These are phyloP conservation scores for Fregata magnificens DNA, from an alignment of 2,113 vertebrate genomes.

Conservation along the genomic window DNA sequence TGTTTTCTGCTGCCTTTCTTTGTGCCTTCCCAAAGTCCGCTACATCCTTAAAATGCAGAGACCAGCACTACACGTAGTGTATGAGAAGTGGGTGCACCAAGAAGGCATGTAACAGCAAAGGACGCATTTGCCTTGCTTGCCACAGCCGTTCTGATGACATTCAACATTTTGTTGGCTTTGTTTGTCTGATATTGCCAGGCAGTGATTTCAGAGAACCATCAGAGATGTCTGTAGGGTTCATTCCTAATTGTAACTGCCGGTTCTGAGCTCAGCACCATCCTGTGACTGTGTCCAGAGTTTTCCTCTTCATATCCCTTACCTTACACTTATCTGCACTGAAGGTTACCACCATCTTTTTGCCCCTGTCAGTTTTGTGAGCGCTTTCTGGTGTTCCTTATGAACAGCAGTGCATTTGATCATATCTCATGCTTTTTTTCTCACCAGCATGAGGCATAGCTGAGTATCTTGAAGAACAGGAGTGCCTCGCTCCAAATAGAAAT, in stretches of 20 bases:
- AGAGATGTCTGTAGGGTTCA: not conserved
- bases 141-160: not conserved
- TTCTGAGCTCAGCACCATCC: not conserved
- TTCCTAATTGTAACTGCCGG: not conserved
- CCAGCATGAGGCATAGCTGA: not conserved
- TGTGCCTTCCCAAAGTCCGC: not conserved
- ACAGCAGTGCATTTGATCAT: not conserved
- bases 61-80: accelerated
- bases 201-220: no score
- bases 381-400: not conserved
- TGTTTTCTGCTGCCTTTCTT: not conserved
- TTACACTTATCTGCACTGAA: no score
- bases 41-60: no score
- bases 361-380: not conserved
- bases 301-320: not conserved
- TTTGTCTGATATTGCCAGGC: not conserved
- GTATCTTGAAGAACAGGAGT: not conserved
- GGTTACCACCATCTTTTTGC: not conserved
- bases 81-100: accelerated
- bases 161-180: not conserved
- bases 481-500: not conserved
- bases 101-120: not conserved
- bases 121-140: no score
- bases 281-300: not conserved
- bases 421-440: not conserved